Evolutionary conservation across 2,797 vertebrate genomes (phyloP).

Genomic region (Danio choprae): DNA sequence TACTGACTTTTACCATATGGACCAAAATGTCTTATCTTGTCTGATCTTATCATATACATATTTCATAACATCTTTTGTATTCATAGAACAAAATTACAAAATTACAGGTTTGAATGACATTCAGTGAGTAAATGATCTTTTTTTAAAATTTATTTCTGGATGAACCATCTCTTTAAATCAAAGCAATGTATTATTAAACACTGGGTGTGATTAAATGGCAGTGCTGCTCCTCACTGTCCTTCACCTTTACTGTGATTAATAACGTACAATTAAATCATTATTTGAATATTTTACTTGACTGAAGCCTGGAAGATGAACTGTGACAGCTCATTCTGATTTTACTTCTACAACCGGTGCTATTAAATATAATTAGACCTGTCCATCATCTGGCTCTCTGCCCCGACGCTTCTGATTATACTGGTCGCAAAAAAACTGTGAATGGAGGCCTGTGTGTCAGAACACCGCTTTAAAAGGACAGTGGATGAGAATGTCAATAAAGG

Average conservation of each 20-base stretch:
- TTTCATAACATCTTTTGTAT: not conserved
- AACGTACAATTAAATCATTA: conserved; percentile 26
- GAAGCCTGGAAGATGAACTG: conserved; percentile 31
- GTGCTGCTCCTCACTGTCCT: not conserved
- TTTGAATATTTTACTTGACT: conserved; percentile 32
- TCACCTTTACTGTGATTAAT: conserved; percentile 35
- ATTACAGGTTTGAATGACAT: not conserved
- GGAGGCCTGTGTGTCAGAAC: conserved; percentile 4
- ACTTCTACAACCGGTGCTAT: conserved; percentile 6
- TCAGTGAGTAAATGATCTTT: not conserved
- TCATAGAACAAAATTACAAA: not conserved
- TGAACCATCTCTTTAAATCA: not conserved
- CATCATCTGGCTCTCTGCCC: conserved; percentile 12
- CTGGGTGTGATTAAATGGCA: not conserved
- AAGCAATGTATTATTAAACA: conserved; percentile 14
- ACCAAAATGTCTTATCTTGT: too few relatives aligned
- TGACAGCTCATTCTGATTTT: conserved; percentile 25
- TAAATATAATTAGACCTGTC: conserved; percentile 40
- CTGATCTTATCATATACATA: too few relatives aligned
- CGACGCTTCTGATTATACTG: conserved; percentile 1
- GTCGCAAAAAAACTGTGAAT: conserved; percentile 28
- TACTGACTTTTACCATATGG: not conserved
- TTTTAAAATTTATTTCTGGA: not conserved
- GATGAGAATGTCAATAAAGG: conserved; percentile 15
- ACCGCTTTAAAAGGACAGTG: not conserved